These are phyloP conservation scores for Cebidichthys violaceus DNA, from an alignment of 2,113 vertebrate species.

Conservation along the genomic window DNA sequence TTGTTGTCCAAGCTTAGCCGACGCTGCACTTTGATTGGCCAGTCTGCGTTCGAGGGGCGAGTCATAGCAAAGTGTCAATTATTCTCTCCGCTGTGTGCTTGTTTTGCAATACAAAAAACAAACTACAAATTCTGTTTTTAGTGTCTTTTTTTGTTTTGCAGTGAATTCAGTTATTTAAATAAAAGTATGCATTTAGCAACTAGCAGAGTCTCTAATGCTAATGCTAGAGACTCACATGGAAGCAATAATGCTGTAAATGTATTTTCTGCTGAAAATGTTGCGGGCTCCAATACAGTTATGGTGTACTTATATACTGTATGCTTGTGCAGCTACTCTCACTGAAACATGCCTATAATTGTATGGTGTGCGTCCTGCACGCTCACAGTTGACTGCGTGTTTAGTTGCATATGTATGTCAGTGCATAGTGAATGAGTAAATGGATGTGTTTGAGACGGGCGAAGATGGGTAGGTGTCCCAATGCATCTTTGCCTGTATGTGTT, in stretches of 20 bases:
- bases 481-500: slow-evolving; percentile 17
- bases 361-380: background rate
- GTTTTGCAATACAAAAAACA: too few relatives aligned
- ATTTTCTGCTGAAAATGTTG: too few relatives aligned
- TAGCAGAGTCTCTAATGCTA: too few relatives aligned
- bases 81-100: too few relatives aligned
- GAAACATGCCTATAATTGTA: background rate
- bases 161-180: background rate
- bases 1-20: too few relatives aligned
- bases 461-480: slow-evolving; percentile 5
- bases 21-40: too few relatives aligned
- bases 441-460: background rate
- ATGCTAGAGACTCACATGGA: too few relatives aligned
- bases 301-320: background rate
- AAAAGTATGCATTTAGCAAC: too few relatives aligned
- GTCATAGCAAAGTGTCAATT: too few relatives aligned
- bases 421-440: background rate
- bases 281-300: background rate
- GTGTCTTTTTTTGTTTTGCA: background rate
- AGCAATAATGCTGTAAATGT: too few relatives aligned
- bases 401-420: background rate
- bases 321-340: background rate
- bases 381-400: background rate
- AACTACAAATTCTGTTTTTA: too few relatives aligned
- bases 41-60: too few relatives aligned